Conservation (phyloP, 1,140 invertebrate species). For the Bombus cullumanus region DNA sequence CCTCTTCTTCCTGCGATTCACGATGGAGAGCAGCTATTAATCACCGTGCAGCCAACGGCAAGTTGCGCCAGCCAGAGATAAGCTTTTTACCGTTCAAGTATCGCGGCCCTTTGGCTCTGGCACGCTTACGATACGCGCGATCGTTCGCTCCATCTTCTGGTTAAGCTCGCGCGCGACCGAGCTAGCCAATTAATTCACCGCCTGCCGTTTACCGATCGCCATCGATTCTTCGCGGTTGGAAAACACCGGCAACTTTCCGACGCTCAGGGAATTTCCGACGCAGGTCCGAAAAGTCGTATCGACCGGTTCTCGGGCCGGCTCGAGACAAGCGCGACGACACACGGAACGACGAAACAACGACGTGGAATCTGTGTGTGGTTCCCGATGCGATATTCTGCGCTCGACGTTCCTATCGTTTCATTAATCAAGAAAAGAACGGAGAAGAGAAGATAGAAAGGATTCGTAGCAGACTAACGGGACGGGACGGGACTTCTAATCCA, state of each 20-base stretch:
- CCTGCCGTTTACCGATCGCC: constrained; percentile 4
- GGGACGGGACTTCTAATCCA: constrained; percentile 18
- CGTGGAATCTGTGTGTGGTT: background rate
- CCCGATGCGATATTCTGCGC: constrained; percentile 49
- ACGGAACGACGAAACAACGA: too few species aligned
- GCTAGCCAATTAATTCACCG: constrained; percentile 24
- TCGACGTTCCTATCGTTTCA: constrained; percentile 53
- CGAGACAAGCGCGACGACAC: background rate
- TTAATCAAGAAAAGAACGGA: constrained; percentile 59
- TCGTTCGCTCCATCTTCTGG: background rate
- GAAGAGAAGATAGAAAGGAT: background rate
- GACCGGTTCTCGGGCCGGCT: background rate
- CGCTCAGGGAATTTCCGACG: background rate
- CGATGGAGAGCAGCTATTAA: constrained; percentile 59
- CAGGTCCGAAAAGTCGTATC: constrained; percentile 23
- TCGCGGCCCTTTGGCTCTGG: constrained; percentile 16
- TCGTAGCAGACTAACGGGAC: background rate
- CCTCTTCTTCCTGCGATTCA: constrained; percentile 55
- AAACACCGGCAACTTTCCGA: background rate
- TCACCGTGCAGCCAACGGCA: constrained; percentile 54
- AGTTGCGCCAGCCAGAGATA: constrained; percentile 56
- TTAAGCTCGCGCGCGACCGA: background rate
- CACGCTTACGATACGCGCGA: constrained; percentile 19
- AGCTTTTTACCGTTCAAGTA: constrained; percentile 60
- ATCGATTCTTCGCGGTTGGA: background rate